These are phyloP conservation scores for Rhopalosiphum maidis DNA, from an alignment of 1,140 invertebrate genomes.

Conservation along the genomic window DNA sequence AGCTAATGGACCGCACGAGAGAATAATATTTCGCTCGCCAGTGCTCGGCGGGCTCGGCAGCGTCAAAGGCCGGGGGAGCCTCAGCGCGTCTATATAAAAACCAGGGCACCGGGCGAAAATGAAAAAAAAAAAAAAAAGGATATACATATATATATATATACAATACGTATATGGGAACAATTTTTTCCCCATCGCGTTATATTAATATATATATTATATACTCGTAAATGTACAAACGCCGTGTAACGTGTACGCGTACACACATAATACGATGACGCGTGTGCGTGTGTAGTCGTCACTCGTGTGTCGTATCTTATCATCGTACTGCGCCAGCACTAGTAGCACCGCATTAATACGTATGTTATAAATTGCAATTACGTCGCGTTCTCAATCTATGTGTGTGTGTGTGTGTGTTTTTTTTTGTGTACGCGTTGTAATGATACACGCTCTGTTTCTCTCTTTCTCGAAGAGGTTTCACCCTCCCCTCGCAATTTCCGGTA, in stretches of 20 bases:
- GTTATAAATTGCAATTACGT: neutral
- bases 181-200: neutral
- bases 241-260: neutral
- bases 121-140: neutral
- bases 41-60: neutral
- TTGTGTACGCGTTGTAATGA: neutral
- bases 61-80: neutral
- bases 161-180: neutral
- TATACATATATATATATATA: neutral
- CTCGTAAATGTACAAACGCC: neutral
- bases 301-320: neutral
- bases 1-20: conserved; percentile 52
- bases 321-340: neutral
- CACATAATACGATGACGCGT: neutral
- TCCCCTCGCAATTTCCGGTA: no score
- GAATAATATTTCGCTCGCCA: conserved; percentile 20
- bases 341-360: neutral
- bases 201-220: neutral
- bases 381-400: neutral
- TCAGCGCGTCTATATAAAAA: neutral
- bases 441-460: neutral
- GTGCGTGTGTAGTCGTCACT: neutral
- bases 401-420: neutral
- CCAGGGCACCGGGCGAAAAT: neutral
- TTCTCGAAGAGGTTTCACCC: neutral